These are phyloP conservation scores for Ispidina lecontei DNA, from an alignment of 2,797 vertebrate genomes.

Conservation along the genomic window DNA sequence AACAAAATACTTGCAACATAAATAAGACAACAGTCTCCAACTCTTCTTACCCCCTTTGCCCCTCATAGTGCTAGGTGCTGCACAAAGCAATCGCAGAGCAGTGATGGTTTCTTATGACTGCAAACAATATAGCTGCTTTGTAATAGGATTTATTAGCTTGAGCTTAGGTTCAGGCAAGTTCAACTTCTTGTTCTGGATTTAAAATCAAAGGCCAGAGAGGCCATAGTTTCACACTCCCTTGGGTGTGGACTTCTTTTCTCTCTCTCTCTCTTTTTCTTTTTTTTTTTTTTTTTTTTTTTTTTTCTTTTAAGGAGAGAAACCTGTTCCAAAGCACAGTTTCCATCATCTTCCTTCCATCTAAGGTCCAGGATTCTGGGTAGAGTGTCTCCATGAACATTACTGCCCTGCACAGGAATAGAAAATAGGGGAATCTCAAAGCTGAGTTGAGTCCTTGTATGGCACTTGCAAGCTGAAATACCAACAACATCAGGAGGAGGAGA, in stretches of 20 bases:
- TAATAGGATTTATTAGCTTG: not conserved
- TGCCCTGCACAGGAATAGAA: not conserved
- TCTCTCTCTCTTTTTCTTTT: not conserved
- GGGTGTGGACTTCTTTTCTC: not conserved
- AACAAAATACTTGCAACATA: constrained; percentile 10
- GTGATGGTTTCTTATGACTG: not conserved
- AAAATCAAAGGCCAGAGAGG: not conserved
- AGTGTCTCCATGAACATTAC: not conserved
- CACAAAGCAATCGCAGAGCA: not conserved
- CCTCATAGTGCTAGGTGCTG: not conserved
- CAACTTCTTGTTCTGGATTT: not conserved
- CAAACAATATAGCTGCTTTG: not conserved
- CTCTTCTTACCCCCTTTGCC: not conserved
- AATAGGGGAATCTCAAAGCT: not conserved
- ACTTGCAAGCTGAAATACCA: not conserved
- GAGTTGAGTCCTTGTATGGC: not conserved
- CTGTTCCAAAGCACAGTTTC: not conserved
- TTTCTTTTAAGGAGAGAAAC: not conserved
- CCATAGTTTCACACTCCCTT: not conserved
- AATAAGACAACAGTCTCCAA: not conserved
- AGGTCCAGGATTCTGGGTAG: not conserved
- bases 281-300: not conserved
- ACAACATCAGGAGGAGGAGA: not conserved
- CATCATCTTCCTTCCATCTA: not conserved
- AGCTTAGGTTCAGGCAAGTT: not conserved